Evolutionary conservation across 2,888 invertebrate species (phyloP).

Genomic region (Stenichneumon culpator): DNA sequence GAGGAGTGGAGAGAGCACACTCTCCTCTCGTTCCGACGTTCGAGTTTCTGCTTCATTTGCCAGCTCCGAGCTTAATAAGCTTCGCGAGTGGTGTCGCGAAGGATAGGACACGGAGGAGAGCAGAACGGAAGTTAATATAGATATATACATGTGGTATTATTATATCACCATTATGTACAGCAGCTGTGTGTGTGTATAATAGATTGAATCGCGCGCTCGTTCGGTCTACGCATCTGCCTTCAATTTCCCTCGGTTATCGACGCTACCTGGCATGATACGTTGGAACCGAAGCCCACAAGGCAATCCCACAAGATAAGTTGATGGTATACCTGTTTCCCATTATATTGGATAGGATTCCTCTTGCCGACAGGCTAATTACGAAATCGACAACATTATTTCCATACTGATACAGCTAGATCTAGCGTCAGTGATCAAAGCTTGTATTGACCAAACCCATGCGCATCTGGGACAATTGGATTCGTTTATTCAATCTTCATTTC

Average conservation of each 20-base stretch:
- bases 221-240: constrained; percentile 23
- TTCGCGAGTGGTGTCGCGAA: constrained; percentile 26
- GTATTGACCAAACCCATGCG: neutral
- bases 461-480: neutral
- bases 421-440: neutral
- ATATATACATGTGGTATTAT: constrained; percentile 2
- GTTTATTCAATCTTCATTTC: neutral
- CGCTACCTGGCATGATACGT: neutral
- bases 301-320: constrained; percentile 7
- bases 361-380: constrained; percentile 16
- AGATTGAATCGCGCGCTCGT: constrained; percentile 34
- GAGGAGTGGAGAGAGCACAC: neutral
- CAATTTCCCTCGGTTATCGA: constrained; percentile 41
- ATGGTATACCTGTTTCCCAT: constrained; percentile 31
- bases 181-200: neutral
- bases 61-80: constrained; percentile 45
- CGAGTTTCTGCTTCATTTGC: constrained; percentile 60
- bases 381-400: constrained; percentile 37
- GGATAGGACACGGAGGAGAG: neutral
- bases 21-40: constrained; percentile 11
- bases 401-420: neutral
- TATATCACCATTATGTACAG: constrained; percentile 8
- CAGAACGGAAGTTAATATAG: constrained; percentile 3
- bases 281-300: constrained; percentile 20
- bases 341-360: neutral